phyloP scores from a whole-genome alignment of 2,888 invertebrate species.

The Notodonta dromedarius region DNA sequence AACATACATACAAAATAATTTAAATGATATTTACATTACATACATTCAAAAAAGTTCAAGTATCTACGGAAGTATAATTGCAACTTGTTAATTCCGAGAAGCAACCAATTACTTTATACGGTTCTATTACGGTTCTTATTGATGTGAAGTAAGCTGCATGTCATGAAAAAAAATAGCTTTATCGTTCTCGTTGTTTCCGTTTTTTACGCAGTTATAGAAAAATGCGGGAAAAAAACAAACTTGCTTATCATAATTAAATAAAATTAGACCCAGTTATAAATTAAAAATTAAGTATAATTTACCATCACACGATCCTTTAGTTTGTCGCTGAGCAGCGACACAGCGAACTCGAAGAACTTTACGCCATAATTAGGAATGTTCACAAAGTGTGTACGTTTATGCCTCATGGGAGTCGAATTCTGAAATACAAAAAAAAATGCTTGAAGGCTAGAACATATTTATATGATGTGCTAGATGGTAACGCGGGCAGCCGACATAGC shows the following conservation, averaged over 20 bases:
- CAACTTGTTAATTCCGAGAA: neutral
- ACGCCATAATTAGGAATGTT: constrained; percentile 93
- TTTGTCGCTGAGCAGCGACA: constrained; percentile 93
- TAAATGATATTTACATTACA: too few species aligned
- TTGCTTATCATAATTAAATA: too few species aligned
- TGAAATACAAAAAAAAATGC: constrained; percentile 64
- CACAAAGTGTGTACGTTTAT: constrained; percentile 94
- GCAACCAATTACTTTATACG: neutral
- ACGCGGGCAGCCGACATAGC: too few species aligned
- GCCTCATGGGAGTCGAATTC: constrained; percentile 96
- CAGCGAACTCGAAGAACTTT: constrained; percentile 92
- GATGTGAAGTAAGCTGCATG: neutral
- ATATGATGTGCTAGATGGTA: too few species aligned
- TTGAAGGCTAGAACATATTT: too few species aligned
- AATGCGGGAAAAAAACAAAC: constrained; percentile 8
- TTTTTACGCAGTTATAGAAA: neutral
- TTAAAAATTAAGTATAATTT: constrained; percentile 56
- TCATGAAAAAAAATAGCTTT: neutral
- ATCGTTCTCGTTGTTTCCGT: neutral
- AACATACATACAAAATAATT: constrained; percentile 25
- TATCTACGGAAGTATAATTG: too few species aligned
- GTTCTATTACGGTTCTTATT: too few species aligned
- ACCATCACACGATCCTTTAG: constrained; percentile 92
- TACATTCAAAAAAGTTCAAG: neutral
- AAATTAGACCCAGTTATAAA: too few species aligned